A percentile compares a stretch with the other conserved stretches of the same genome.
Evolutionary conservation across 2,888 invertebrate genomes (phyloP).

Genomic region (Eupithecia tripunctaria): DNA sequence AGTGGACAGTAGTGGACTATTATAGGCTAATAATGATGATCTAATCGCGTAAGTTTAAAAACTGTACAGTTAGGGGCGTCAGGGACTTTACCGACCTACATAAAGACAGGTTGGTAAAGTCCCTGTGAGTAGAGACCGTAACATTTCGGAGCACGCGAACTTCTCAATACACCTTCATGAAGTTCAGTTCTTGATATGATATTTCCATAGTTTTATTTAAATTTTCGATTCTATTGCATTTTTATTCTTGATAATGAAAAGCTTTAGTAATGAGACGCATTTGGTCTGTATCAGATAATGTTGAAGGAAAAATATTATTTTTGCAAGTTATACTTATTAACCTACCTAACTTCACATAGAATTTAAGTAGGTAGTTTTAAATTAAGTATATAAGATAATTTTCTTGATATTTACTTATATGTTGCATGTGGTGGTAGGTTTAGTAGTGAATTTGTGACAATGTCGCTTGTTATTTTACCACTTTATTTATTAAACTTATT

Average conservation of each 20-base stretch:
- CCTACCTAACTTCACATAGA: too few species aligned
- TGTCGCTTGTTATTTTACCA: background rate
- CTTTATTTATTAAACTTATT: background rate
- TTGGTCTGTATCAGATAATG: slow-evolving; percentile 22
- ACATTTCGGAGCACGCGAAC: slow-evolving; percentile 14
- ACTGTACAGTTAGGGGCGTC: background rate
- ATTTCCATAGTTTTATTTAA: slow-evolving; percentile 18
- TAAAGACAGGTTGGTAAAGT: background rate
- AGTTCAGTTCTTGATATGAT: background rate
- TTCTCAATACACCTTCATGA: slow-evolving; percentile 11
- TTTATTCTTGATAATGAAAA: slow-evolving; percentile 22
- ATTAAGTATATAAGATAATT: too few species aligned
- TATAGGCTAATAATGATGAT: background rate
- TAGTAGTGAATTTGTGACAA: background rate
- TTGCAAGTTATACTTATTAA: background rate
- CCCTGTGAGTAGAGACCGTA: background rate
- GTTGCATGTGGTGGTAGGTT: too few species aligned
- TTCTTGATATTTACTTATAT: too few species aligned
- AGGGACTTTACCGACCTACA: background rate
- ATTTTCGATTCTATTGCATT: slow-evolving; percentile 15
- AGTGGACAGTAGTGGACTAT: too few species aligned
- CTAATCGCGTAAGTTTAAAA: background rate
- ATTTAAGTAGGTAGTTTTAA: too few species aligned
- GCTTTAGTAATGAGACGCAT: slow-evolving; percentile 21
- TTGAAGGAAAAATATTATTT: slow-evolving; percentile 14